A percentile compares a stretch with the other conserved stretches of the same genome.
Evolutionary conservation across 2,888 invertebrate genomes (phyloP).

Genomic region (Nomada ruficornis): DNA sequence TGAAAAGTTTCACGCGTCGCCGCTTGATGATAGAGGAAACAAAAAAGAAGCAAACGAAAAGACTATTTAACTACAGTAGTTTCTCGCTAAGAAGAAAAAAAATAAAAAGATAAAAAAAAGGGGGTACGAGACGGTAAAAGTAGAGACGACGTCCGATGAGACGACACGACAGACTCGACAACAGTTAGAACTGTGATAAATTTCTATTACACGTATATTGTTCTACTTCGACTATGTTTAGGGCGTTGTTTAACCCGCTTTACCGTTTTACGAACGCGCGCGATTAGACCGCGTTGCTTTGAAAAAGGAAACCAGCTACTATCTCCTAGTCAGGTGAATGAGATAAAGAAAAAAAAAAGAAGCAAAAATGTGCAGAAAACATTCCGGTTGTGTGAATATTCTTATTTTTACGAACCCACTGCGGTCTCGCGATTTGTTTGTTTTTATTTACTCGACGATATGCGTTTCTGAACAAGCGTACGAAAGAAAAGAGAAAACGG

Average conservation of each 20-base stretch:
- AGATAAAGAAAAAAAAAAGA: slow-evolving; percentile 2
- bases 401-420: slow-evolving; percentile 39
- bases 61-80: slow-evolving; percentile 44
- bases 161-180: slow-evolving; percentile 59
- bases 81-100: slow-evolving; percentile 48
- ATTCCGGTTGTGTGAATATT: slow-evolving; percentile 41
- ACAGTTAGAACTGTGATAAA: slow-evolving; percentile 77
- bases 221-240: slow-evolving; percentile 58
- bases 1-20: slow-evolving; percentile 48
- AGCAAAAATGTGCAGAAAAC: slow-evolving; percentile 39
- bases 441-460: slow-evolving; percentile 52
- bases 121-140: slow-evolving; percentile 28
- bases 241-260: slow-evolving; percentile 52
- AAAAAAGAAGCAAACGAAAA: slow-evolving; percentile 29
- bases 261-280: slow-evolving; percentile 17
- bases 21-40: slow-evolving; percentile 51
- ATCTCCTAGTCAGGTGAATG: background rate
- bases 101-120: slow-evolving; percentile 10
- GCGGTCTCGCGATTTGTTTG: slow-evolving; percentile 21
- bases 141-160: slow-evolving; percentile 53
- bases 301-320: slow-evolving; percentile 28
- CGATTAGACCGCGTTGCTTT: slow-evolving; percentile 56
- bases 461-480: slow-evolving; percentile 42
- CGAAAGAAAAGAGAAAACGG: slow-evolving; percentile 11
- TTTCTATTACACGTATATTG: slow-evolving; percentile 65